Conservation (phyloP, 35 echinoderm and acorn worm genomes). For the Anneissia japonica region DNA sequence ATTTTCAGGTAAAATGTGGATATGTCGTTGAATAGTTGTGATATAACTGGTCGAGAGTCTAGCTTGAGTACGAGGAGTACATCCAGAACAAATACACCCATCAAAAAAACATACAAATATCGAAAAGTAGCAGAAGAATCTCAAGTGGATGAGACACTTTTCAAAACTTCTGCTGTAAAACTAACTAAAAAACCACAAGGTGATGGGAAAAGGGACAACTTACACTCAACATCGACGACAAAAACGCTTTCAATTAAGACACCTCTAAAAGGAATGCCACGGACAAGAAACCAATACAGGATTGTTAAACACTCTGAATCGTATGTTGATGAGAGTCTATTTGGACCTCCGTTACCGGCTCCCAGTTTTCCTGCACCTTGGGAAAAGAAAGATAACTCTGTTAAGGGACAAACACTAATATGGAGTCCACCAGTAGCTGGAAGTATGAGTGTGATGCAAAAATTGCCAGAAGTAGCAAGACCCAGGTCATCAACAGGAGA, state of each 20-base stretch:
- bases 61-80: constrained; percentile 36
- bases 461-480: background rate
- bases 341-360: constrained; percentile 57
- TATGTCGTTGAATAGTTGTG: background rate
- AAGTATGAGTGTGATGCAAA: constrained; percentile 37
- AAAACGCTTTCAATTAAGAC: constrained; percentile 42
- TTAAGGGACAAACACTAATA: constrained; percentile 30
- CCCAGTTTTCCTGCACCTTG: constrained; percentile 83
- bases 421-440: constrained; percentile 87
- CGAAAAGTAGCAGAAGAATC: constrained; percentile 44
- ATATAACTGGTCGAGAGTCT: constrained; percentile 39
- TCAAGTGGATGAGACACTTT: constrained; percentile 81
- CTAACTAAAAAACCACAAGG: constrained; percentile 8
- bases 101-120: constrained; percentile 67
- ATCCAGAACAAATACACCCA: background rate
- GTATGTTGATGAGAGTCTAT: constrained; percentile 87
- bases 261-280: constrained; percentile 1
- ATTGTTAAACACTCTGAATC: constrained; percentile 29
- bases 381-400: constrained; percentile 60
- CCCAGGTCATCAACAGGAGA: constrained; percentile 22
- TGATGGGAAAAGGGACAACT: background rate
- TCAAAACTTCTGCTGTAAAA: constrained; percentile 45
- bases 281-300: constrained; percentile 29
- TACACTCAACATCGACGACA: background rate
- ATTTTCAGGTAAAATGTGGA: too few relatives aligned